phyloP scores from a whole-genome alignment of 1,140 invertebrate species.

The Paralvinella palmiformis region DNA sequence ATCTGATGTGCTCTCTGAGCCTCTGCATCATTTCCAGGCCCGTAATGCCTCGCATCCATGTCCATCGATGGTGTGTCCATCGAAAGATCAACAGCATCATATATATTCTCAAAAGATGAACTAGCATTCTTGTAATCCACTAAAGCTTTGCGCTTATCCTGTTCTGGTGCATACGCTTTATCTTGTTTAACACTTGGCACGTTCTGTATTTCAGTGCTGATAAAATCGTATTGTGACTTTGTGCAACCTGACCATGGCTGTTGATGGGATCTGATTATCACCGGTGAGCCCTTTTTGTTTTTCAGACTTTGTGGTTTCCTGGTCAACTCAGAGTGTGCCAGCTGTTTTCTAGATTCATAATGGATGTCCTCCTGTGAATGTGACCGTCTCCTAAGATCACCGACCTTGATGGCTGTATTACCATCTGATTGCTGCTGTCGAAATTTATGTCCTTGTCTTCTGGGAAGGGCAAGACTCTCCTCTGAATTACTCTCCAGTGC shows the following conservation, averaged over 20 bases:
- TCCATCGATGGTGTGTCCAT: not conserved
- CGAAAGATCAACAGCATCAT: conserved; percentile 6
- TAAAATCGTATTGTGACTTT: conserved; percentile 1
- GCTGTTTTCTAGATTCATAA: too few relatives aligned
- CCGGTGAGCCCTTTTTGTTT: too few relatives aligned
- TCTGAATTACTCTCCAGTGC: not conserved
- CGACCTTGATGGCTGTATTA: too few relatives aligned
- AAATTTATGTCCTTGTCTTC: not conserved
- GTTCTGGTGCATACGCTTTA: not conserved
- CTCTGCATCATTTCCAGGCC: not conserved
- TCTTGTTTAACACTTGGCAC: not conserved
- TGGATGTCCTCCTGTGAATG: too few relatives aligned
- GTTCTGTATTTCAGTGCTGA: not conserved
- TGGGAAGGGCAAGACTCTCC: not conserved
- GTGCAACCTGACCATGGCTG: not conserved
- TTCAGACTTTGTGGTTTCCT: too few relatives aligned
- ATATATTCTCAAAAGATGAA: conserved; percentile 14
- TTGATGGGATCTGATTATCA: not conserved
- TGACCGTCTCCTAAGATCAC: too few relatives aligned
- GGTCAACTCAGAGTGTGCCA: too few relatives aligned
- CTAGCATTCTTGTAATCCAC: not conserved
- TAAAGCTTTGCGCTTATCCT: not conserved
- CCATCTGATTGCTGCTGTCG: not conserved
- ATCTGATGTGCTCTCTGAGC: too few relatives aligned
- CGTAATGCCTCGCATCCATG: not conserved